phyloP scores from a whole-genome alignment of 2,888 invertebrate genomes.

The Aspidiotus destructor region DNA sequence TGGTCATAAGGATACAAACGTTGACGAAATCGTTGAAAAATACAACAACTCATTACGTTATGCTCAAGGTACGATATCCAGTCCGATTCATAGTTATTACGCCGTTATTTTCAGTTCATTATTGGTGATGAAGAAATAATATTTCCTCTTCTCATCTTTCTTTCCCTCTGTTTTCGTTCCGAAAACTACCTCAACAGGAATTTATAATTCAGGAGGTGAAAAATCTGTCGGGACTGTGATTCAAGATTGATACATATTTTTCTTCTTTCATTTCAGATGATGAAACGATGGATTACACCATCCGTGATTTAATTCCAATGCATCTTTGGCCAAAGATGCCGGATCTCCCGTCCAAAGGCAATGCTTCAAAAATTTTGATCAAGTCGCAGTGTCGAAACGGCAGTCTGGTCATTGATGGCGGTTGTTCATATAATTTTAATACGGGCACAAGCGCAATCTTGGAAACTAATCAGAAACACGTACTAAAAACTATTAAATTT shows the following conservation, averaged over 20 bases:
- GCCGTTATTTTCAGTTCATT: no score
- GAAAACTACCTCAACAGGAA: no score
- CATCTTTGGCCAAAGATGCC: slow-evolving; percentile 47
- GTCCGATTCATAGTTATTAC: no score
- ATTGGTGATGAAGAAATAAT: no score
- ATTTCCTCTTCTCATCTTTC: no score
- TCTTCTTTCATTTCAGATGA: slow-evolving; percentile 50
- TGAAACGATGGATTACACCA: slow-evolving; percentile 72
- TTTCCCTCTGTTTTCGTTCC: no score
- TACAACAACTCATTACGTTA: slow-evolving; percentile 58
- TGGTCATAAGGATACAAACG: slow-evolving; percentile 20
- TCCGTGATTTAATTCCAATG: slow-evolving; percentile 72
- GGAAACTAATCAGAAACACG: slow-evolving; percentile 76
- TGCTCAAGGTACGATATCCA: neutral
- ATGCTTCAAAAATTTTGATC: slow-evolving; percentile 63
- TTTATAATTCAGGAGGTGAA: no score
- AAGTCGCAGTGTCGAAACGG: slow-evolving; percentile 86
- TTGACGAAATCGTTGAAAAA: slow-evolving; percentile 42
- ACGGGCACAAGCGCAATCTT: slow-evolving; percentile 80
- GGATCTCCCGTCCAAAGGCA: slow-evolving; percentile 45
- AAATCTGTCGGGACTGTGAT: no score
- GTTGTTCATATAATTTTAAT: slow-evolving; percentile 86
- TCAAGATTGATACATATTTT: no score
- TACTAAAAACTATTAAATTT: slow-evolving; percentile 56
- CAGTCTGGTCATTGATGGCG: slow-evolving; percentile 89